A percentile compares a stretch with the other conserved stretches of the same genome.
Evolutionary conservation across 2,113 vertebrate genomes (phyloP).

Genomic region (Tetrax tetrax): DNA sequence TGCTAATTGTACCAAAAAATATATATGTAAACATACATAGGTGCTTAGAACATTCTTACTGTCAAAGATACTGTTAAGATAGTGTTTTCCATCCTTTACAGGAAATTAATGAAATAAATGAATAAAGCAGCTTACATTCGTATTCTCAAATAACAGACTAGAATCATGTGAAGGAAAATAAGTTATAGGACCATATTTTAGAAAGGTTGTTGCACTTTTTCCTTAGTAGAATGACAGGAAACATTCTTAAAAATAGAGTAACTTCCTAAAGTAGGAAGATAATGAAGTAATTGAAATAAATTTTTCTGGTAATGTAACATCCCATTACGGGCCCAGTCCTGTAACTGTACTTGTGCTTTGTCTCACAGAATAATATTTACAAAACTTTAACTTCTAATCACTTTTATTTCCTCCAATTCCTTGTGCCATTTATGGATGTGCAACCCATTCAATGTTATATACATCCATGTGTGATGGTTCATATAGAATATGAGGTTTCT

Average conservation of each 20-base stretch:
- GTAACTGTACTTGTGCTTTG: neutral
- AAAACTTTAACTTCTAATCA: neutral
- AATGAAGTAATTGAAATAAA: neutral
- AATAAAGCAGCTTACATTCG: neutral
- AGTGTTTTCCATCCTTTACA: neutral
- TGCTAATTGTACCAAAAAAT: neutral
- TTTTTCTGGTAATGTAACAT: neutral
- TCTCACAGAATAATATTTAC: neutral
- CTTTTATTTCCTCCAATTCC: neutral
- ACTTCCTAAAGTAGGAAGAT: neutral
- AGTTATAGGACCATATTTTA: neutral
- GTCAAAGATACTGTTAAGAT: neutral
- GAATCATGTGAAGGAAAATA: neutral
- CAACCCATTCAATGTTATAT: neutral
- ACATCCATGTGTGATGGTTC: neutral
- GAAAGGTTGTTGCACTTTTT: neutral
- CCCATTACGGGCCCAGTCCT: neutral
- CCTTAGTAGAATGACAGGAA: neutral
- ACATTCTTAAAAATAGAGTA: neutral
- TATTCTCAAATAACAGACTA: neutral
- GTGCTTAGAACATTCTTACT: neutral
- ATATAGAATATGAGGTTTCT: neutral
- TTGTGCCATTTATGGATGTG: neutral
- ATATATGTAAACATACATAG: neutral
- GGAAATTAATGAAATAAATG: neutral